Conservation (phyloP, 1,140 invertebrate genomes). For the Stegodyphus mimosarum region DNA sequence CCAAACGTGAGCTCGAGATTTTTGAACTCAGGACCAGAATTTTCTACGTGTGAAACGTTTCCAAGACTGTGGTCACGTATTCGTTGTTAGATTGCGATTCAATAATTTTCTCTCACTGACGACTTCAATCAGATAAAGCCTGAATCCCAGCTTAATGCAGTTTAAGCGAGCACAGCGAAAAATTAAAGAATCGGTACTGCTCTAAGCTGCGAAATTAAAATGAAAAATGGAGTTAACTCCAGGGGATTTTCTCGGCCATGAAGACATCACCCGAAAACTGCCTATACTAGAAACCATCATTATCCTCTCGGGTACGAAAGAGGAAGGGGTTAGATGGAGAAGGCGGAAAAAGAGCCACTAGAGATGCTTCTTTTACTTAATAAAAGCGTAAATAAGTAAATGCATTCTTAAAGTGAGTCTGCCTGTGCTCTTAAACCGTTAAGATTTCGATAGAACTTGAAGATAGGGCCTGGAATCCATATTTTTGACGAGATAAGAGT, state of each 20-base stretch:
- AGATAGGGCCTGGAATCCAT: no score
- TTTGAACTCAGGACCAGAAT: constrained; percentile 17
- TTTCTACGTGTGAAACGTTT: constrained; percentile 55
- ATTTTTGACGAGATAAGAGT: no score
- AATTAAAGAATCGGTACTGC: constrained; percentile 21
- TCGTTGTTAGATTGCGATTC: constrained; percentile 36
- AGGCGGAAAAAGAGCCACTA: no score
- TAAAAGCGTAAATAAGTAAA: no score
- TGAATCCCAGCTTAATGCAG: constrained; percentile 15
- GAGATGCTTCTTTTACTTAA: no score
- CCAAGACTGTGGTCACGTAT: constrained; percentile 36
- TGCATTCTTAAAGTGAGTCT: no score
- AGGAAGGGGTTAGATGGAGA: no score
- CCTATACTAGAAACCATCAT: constrained; percentile 17
- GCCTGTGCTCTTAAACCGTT: no score
- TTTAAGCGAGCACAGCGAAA: constrained; percentile 11
- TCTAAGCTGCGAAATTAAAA: constrained; percentile 4
- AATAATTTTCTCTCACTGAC: constrained; percentile 52
- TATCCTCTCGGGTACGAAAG: constrained; percentile 15
- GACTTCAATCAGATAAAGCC: constrained; percentile 40
- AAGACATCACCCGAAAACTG: constrained; percentile 34
- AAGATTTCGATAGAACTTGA: no score
- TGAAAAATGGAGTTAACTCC: constrained; percentile 20
- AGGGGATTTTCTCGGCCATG: constrained; percentile 1
- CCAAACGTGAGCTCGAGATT: constrained; percentile 32